Evolutionary conservation across 2,888 invertebrate genomes (phyloP), one percentile per base, ranked within the genome.

Genomic region (Leptinotarsa haldemani): DNA sequence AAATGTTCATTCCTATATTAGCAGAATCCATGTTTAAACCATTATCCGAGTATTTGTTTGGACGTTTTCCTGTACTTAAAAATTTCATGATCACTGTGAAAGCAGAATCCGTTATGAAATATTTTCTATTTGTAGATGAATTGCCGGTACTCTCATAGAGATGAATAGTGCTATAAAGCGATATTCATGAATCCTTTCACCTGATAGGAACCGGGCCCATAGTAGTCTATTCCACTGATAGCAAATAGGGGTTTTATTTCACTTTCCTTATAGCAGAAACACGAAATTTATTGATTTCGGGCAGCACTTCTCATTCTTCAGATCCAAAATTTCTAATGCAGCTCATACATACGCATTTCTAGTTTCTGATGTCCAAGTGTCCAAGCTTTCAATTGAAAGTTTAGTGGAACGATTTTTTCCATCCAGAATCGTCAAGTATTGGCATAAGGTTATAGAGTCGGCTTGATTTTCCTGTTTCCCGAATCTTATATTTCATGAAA

Each of bases 221-320:
- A 69, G 40, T 73, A 69, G 4, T 73, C 63, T n/a, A 73, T 73
- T 47, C 25, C 64, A 48, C 47, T 61, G 40, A 20, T 22, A 53
- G 67, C 9, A 50, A 15, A 13, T 50, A 20, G 47, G 3, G 69
- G 69, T 25, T 69, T 4, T 9, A 16, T 40, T 58, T n/a, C 58
- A 61, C 25, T 47, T 0, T 70, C 25, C 48, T 48, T 50, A 3
- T 63, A 70, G 13, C 3, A 18, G 16, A 58, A 58, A 48, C 70
- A 64, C 1, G 47, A 40, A 58, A 48, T 63, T 12, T 5, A 40
- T n/a, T 40, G 40, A 46, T 48, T 61, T 46, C 48, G 58, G 18
- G 58, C 56, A 12, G 53, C 40, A 53, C 13, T 69, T 56, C 46
- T 30, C 16, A 58, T 40, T 40, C n/a, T 25, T n/a, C 16, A 20